These are phyloP conservation scores for Amphipyra berbera DNA, from an alignment of 2,888 invertebrate species.

Conservation along the genomic window DNA sequence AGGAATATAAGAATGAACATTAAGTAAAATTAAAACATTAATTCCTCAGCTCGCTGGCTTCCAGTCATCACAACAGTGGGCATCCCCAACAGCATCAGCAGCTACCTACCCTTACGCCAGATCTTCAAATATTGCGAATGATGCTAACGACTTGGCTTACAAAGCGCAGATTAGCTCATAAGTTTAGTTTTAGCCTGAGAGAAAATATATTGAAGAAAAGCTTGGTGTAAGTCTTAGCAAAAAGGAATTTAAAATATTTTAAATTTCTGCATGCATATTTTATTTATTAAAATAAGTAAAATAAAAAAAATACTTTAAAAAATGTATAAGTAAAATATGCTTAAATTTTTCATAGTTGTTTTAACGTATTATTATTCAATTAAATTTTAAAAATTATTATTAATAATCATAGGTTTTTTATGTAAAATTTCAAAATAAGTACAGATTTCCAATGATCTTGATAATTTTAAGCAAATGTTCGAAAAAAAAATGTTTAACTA, in stretches of 20 bases:
- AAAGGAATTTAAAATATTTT: no score
- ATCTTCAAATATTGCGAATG: constrained; percentile 84
- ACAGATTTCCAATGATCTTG: constrained; percentile 72
- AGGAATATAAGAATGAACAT: no score
- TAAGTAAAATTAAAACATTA: not conserved
- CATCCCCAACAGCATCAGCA: constrained; percentile 81
- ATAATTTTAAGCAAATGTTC: constrained; percentile 46
- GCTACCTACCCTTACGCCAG: constrained; percentile 84
- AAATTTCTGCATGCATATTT: no score
- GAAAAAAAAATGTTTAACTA: constrained; percentile 48
- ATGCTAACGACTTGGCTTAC: constrained; percentile 93
- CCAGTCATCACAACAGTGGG: constrained; percentile 83
- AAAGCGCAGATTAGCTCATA: constrained; percentile 90
- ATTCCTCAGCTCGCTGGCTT: constrained; percentile 76
- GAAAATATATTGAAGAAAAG: not conserved
- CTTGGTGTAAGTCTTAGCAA: no score
- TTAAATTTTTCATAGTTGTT: no score
- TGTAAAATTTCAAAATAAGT: constrained; percentile 36
- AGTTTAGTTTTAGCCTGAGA: constrained; percentile 11
- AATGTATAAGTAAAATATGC: no score
- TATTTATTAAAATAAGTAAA: no score
- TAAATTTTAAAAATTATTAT: not conserved
- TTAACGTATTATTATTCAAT: no score
- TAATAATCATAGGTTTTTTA: constrained; percentile 11
- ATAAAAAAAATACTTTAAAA: no score